Evolutionary conservation across 2,113 vertebrate species (phyloP).

Genomic region (Muntiacus reevesi): DNA sequence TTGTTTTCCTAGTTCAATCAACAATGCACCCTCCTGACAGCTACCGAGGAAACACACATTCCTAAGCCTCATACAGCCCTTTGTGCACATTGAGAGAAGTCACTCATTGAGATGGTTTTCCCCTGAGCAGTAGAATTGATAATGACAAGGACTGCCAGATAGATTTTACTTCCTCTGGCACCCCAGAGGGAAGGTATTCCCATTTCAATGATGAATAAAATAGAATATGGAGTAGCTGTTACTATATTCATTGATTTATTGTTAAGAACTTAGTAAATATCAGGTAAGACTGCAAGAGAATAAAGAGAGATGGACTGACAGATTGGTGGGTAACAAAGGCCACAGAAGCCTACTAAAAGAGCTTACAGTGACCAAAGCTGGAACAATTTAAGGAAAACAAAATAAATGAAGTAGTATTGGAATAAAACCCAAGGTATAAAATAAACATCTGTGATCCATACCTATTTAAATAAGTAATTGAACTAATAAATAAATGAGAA

Average conservation of each 20-base stretch:
- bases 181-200: neutral
- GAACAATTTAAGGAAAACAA: neutral
- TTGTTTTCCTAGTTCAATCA: neutral
- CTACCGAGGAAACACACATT: neutral
- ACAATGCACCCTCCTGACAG: neutral
- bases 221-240: neutral
- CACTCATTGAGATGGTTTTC: neutral
- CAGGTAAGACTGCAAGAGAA: neutral
- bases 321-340: neutral
- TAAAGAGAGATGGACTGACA: neutral
- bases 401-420: neutral
- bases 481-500: neutral
- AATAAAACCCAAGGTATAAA: neutral
- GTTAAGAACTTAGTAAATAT: neutral
- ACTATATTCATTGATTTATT: neutral
- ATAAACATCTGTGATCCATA: neutral
- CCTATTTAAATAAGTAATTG: neutral
- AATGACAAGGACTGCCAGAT: neutral
- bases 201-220: neutral
- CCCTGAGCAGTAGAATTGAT: neutral
- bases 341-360: neutral
- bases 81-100: neutral
- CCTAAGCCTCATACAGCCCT: neutral
- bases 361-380: too few species aligned
- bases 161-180: neutral